phyloP scores from a whole-genome alignment of 2,888 invertebrate genomes.

The Hemaris fuciformis region DNA sequence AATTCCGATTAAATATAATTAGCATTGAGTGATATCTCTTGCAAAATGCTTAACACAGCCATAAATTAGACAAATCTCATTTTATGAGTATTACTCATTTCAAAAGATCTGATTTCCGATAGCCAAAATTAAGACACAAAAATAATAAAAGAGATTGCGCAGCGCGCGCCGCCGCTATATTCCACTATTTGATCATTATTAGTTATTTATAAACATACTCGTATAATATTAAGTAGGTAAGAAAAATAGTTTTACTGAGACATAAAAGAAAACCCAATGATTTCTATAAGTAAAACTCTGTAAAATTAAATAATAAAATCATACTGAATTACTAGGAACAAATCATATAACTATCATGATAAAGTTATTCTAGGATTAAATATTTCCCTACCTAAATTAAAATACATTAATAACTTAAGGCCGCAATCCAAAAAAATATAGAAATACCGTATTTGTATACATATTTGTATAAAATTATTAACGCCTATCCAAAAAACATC shows the following conservation, averaged over 20 bases:
- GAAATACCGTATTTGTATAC: neutral
- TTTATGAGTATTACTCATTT: neutral
- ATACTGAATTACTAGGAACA: neutral
- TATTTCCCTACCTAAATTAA: neutral
- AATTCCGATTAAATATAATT: neutral
- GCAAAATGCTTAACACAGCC: slow-evolving; percentile 39
- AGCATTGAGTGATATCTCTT: neutral
- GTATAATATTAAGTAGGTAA: no score
- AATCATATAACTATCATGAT: neutral
- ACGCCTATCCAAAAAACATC: neutral
- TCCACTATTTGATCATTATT: no score
- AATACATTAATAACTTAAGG: neutral
- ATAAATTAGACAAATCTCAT: slow-evolving; percentile 16
- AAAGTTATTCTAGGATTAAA: neutral
- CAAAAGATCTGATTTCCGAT: slow-evolving; percentile 3
- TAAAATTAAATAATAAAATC: neutral
- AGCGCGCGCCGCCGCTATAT: no score
- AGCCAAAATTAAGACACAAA: neutral
- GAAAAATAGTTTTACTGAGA: no score
- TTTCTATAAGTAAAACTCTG: no score
- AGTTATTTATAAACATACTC: no score
- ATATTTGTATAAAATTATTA: neutral
- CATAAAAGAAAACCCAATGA: no score
- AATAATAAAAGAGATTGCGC: no score
- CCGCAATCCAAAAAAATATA: neutral